phyloP scores from a whole-genome alignment of 2,888 invertebrate species.

The Acanthosepion esculentum region DNA sequence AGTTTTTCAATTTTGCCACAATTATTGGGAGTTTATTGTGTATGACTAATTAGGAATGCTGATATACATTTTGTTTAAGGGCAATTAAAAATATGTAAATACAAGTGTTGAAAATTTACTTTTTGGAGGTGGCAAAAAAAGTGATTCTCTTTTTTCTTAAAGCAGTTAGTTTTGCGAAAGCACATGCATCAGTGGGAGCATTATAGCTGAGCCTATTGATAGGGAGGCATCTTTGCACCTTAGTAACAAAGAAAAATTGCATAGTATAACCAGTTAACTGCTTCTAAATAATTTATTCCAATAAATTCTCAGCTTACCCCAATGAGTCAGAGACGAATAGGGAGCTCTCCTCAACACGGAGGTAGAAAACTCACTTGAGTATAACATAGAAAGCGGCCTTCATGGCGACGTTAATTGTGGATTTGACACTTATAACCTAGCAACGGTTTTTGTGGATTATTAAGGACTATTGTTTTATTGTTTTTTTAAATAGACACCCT shows the following conservation, averaged over 20 bases:
- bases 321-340: background rate
- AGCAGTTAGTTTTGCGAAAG: no score
- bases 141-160: no score
- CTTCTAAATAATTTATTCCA: background rate
- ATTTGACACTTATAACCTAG: background rate
- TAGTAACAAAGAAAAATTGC: background rate
- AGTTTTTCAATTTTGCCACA: no score
- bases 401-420: background rate
- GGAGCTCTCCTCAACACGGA: background rate
- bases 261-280: background rate
- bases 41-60: no score
- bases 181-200: no score
- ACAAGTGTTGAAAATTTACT: no score
- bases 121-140: no score
- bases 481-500: background rate
- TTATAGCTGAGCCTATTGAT: no score
- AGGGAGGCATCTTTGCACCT: no score
- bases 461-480: background rate
- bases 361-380: background rate
- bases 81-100: no score
- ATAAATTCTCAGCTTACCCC: background rate
- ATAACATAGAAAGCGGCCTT: background rate
- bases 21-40: no score
- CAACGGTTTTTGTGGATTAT: background rate
- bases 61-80: no score